Base-by-base conservation (phyloP, 2,888 invertebrate species). In the Mimas tiliae region DNA sequence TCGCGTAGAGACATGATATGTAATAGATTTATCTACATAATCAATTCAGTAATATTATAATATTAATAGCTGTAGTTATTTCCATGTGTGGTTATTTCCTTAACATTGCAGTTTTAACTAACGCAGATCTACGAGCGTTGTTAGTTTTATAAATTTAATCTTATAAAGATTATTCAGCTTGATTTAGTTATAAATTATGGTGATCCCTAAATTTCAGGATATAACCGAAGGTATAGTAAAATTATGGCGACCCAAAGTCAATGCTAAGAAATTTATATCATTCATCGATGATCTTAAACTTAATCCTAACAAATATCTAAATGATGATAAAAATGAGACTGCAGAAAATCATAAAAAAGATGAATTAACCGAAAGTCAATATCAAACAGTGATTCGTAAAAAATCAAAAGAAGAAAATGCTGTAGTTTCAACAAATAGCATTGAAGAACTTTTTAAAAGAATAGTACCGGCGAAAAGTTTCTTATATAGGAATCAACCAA, bases 391-490 rank as follows among this genome's bases (percentile, higher is more conserved):
- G 0, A 88, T 75, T 6, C 53, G 64, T 45, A 42, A 71, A 58
- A 80, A 81, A 71, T 68, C 64, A 1, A 83, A 79, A 72, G 75
- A 75, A 16, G 79, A 76, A 62, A 62, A 67, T 48, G 34, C 68
- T 1, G 66, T 19, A 12, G 55, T n/a, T 47, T 67, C 34, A 63
- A 64, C 84, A 34, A 84, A 72, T 51, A 81, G 80, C 9, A 88
- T 91, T 1, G 93, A 93, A 72, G 93, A 93, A 51, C 76, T 93
- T 42, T 74, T 93, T 6, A 88, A 86, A 67, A 89, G 78, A 72
- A 79, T 93, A 45, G 89, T 90, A 0, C 90, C 91, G 48, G 87
- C 90, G 0, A 94, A 92, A 71, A 94, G 94, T 69, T 94, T 94
- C 72, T 70, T 94, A 0, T 94, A 94, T 65, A 88, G 92, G 77